A percentile compares a stretch with the other conserved stretches of the same genome.
Conservation (phyloP, 1,140 invertebrate species). For the Zaprionus ghesquierei region DNA sequence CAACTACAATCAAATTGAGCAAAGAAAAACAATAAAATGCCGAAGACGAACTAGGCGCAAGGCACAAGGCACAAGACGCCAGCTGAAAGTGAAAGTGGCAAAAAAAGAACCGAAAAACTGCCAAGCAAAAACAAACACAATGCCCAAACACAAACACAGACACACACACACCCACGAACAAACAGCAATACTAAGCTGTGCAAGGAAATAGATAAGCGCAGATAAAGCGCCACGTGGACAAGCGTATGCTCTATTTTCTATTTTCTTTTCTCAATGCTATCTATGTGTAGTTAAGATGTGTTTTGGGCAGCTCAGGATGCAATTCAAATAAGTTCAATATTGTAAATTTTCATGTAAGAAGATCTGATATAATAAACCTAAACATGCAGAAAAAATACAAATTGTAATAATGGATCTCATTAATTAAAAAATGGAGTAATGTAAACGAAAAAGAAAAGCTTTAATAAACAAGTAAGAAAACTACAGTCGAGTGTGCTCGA, state of each 20-base stretch:
- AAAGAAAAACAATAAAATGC: conserved; percentile 52
- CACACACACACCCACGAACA: background rate
- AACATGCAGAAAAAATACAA: too few relatives aligned
- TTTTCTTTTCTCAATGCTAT: too few relatives aligned
- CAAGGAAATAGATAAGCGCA: conserved; percentile 4
- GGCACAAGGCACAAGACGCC: background rate
- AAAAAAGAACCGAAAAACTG: conserved; percentile 16
- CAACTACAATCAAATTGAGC: conserved; percentile 37
- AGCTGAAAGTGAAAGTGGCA: conserved; percentile 12
- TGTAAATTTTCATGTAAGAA: too few relatives aligned
- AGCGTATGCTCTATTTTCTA: background rate
- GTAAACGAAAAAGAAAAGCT: too few relatives aligned
- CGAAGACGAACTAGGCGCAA: conserved; percentile 10
- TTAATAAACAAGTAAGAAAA: too few relatives aligned
- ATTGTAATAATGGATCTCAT: too few relatives aligned
- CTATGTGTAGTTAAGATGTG: too few relatives aligned
- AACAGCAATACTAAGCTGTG: background rate
- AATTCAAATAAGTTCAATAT: too few relatives aligned
- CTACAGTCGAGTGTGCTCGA: too few relatives aligned
- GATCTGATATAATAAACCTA: too few relatives aligned
- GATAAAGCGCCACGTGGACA: background rate
- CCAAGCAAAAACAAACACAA: conserved; percentile 11
- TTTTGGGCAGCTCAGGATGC: too few relatives aligned
- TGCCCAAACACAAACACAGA: conserved; percentile 1
- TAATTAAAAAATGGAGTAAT: too few relatives aligned